Evolutionary conservation across 2,113 vertebrate species (phyloP), one percentile per base, ranked within the genome.

Genomic region (Alouatta palliata): DNA sequence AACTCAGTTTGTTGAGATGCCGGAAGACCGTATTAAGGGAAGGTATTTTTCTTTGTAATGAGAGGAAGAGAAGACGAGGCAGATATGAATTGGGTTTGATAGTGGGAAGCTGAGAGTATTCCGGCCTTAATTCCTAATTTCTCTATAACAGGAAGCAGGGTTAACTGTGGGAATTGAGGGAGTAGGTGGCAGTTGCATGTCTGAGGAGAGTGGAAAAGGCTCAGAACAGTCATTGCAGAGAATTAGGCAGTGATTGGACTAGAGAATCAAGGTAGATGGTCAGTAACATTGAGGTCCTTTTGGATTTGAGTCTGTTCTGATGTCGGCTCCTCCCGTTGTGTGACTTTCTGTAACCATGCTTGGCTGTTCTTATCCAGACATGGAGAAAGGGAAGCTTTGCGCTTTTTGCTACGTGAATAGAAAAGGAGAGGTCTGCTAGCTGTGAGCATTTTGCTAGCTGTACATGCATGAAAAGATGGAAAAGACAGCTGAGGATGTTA

Each of bases 1-100:
- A 64, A 45, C 73, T 73, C 71, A 43, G 1, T 73, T 68, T 85
- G 56, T 84, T 88, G 70, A 91, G 32, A 79, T 91, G 61, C 56
- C 61, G 75, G n/a, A 93, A 79, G 37, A 35, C 27, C 64, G 35
- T 73, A 68, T 85, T 66, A 66, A 58, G 84, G 88, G 37, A 88
- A 54, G n/a, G 40, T 79, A 17, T 27, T 85, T n/a, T 80, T 80
- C 47, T 52, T 10, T 80, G 45, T 52, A 80, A 37, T 66, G 43
- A 52, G 68, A 76, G 70, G 49, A 86, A 86, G 52, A 75, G 54
- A 70, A 32, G 23, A 32, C 11, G 30, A 68, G n/a, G 17, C 37
- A 82, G 79, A 9, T 40, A 7, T 0, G 17, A 68, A 5, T 83
- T 56, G 66, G 47, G 32, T 71, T 25, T 71, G n/a, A 13, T 56